Conservation (phyloP, 2,113 vertebrate species). For the Sterna hirundo region DNA sequence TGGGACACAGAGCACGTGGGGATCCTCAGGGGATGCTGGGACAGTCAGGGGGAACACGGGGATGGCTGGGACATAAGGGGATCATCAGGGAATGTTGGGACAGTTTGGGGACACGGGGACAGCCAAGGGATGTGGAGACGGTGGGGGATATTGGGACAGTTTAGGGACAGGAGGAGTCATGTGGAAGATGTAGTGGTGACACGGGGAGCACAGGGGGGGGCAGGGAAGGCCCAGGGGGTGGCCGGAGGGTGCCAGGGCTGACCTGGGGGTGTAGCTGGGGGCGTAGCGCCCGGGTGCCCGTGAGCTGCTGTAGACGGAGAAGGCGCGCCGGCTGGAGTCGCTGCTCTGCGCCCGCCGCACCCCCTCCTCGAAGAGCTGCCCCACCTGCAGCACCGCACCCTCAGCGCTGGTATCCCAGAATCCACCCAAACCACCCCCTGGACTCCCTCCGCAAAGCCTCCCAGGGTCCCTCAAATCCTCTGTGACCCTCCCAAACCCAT, state of each 20-base stretch:
- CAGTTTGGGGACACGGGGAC: background rate
- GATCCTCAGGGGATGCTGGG: background rate
- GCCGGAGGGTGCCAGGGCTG: background rate
- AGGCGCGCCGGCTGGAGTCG: constrained; percentile 32
- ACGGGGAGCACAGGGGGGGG: background rate
- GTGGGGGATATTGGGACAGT: background rate
- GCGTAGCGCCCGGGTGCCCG: constrained; percentile 29
- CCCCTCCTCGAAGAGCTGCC: constrained; percentile 45
- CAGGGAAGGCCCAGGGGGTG: background rate
- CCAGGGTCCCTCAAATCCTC: background rate
- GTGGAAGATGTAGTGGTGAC: background rate
- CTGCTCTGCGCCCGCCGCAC: constrained; percentile 52
- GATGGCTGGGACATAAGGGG: background rate
- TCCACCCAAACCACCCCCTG: background rate
- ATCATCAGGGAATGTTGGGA: background rate
- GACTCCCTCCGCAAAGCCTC: background rate
- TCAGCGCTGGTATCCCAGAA: background rate
- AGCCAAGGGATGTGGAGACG: background rate
- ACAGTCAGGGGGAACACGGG: rapidly evolving
- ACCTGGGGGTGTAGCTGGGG: constrained; percentile 65
- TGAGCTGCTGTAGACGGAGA: constrained; percentile 55
- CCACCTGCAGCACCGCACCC: background rate
- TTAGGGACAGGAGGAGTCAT: rapidly evolving
- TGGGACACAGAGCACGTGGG: background rate
- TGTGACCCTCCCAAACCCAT: background rate